A percentile compares a stretch with the other conserved stretches of the same genome.
Conservation (phyloP, 92 coral and sea anemone genomes). For the Galaxea fascicularis region DNA sequence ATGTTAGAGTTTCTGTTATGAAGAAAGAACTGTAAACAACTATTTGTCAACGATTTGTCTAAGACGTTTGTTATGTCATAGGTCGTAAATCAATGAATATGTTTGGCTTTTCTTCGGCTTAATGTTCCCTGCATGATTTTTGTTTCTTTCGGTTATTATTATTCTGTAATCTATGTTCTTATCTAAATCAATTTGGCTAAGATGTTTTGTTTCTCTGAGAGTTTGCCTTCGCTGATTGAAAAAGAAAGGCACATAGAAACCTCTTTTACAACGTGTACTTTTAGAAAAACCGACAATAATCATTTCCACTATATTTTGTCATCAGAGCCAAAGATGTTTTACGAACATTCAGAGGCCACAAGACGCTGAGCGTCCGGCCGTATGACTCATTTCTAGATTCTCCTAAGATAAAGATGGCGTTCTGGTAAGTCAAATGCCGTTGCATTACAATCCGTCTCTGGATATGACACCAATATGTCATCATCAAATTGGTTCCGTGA, state of each 20-base stretch:
- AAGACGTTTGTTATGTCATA: too few species aligned
- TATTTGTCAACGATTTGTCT: neutral
- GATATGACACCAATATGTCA: neutral
- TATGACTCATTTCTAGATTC: conserved; percentile 82
- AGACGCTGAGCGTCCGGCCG: conserved; percentile 69
- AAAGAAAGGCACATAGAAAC: too few species aligned
- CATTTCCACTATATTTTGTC: neutral
- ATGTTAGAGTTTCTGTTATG: neutral
- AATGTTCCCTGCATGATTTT: too few species aligned
- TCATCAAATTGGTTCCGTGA: neutral
- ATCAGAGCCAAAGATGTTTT: conserved; percentile 83
- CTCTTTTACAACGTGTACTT: too few species aligned
- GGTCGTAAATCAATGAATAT: too few species aligned
- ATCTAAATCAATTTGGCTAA: too few species aligned
- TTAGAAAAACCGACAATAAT: neutral
- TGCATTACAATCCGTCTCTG: neutral
- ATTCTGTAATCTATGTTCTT: too few species aligned
- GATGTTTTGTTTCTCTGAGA: too few species aligned
- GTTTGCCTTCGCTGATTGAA: too few species aligned
- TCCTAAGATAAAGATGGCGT: conserved; percentile 58
- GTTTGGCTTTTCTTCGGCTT: too few species aligned
- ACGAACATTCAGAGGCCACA: conserved; percentile 74
- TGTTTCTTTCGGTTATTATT: too few species aligned
- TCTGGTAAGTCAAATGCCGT: conserved; percentile 68
- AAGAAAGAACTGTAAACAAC: neutral